Evolutionary conservation across 2,888 invertebrate genomes (phyloP), one percentile per base, ranked within the genome.

Genomic region (Lottia scabra): DNA sequence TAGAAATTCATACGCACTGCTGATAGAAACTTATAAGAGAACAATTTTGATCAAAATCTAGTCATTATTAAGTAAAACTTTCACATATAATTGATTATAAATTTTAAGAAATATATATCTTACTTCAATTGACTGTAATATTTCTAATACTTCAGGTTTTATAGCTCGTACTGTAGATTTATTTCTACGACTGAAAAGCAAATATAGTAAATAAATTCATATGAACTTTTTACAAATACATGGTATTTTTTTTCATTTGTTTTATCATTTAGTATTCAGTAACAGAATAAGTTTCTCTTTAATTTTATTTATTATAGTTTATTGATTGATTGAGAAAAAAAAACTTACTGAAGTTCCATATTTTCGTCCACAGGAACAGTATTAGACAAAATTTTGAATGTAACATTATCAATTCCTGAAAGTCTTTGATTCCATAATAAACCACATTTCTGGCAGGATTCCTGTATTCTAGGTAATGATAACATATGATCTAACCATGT

Each of bases 81-180:
- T 30, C 30, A 30, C 30, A 30, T 30, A 30, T 8, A 10, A 38
- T 1, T 38, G 10, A 38, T 38, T 38, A 10, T 8, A 38, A 38
- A 38, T 6, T 8, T 6, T 1, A n/a, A 65, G 44, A 65, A 30
- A n/a, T 13, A 0, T 15, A 38, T 30, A 56, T 26, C 65, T 63
- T 70, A 85, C 91, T 83, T 85, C 79, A 23, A 87, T 77, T 75
- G 84, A 83, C 10, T 81, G 72, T 15, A 88, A 73, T 27, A 85
- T 84, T 68, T 79, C 78, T 62, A 94, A 93, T 63, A 96, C 93
- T 81, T 95, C 85, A 23, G 83, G 81, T 75, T 85, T 86, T 19
- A 84, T 70, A 8, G 85, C 82, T 65, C 76, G 80, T 69, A 82
- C 80, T 67, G 84, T 84, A 43, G 78, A 80, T 74, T 78, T 81